Conservation (phyloP, 2,888 invertebrate species). For the Pheosia gnoma region DNA sequence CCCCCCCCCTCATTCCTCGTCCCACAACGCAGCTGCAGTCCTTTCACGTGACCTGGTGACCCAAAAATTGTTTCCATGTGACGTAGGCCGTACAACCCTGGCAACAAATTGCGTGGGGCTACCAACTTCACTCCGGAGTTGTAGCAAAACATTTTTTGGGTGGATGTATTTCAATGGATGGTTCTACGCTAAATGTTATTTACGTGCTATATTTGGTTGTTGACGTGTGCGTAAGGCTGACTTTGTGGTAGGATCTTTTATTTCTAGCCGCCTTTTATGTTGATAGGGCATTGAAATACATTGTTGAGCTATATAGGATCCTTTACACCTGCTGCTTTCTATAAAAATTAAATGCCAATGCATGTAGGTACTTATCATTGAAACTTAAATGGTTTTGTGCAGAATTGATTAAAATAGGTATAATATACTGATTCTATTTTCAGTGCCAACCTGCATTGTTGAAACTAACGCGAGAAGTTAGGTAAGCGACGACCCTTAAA, state of each 20-base stretch:
- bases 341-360: too few species aligned
- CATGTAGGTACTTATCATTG: too few species aligned
- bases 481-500: too few species aligned
- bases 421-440: too few species aligned
- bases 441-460: too few species aligned
- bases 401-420: too few species aligned
- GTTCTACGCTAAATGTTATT: slow-evolving; percentile 54
- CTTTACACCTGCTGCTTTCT: too few species aligned
- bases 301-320: too few species aligned
- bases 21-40: slow-evolving; percentile 65
- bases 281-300: too few species aligned
- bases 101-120: slow-evolving; percentile 42
- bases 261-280: not conserved
- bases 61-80: slow-evolving; percentile 72
- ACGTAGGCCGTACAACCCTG: slow-evolving; percentile 74
- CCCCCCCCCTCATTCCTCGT: slow-evolving; percentile 50
- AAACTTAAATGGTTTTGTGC: too few species aligned
- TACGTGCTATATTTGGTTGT: slow-evolving; percentile 32
- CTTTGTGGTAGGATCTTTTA: slow-evolving; percentile 17
- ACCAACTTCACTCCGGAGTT: slow-evolving; percentile 17
- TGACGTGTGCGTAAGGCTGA: slow-evolving; percentile 34
- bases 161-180: slow-evolving; percentile 69
- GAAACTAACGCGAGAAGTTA: too few species aligned
- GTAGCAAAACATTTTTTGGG: slow-evolving; percentile 51
- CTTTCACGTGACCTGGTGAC: slow-evolving; percentile 79